Conservation (phyloP, 2,797 vertebrate genomes). For the Falco columbarius region DNA sequence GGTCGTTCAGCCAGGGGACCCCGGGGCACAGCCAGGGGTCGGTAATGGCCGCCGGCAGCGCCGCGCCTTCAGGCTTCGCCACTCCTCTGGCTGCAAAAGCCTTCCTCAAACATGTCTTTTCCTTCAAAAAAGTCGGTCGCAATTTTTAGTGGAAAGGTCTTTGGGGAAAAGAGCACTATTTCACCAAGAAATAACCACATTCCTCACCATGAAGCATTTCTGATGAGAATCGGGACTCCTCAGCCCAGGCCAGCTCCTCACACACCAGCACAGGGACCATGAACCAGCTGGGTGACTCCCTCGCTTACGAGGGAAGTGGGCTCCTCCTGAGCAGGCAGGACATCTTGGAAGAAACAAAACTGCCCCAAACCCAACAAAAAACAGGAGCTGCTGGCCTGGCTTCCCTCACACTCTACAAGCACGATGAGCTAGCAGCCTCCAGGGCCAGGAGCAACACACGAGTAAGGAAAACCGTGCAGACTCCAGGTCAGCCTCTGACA, state of each 20-base stretch:
- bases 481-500: neutral
- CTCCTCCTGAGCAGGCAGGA: rapidly evolving
- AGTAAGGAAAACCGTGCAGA: rapidly evolving
- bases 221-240: rapidly evolving
- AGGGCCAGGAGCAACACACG: rapidly evolving
- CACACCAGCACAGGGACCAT: rapidly evolving
- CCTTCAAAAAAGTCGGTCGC: rapidly evolving
- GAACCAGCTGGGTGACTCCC: too few relatives aligned
- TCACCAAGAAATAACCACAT: neutral
- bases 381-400: neutral
- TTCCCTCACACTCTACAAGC: neutral
- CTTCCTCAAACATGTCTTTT: rapidly evolving
- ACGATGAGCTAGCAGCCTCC: too few relatives aligned
- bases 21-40: neutral
- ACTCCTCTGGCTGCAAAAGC: rapidly evolving
- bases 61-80: rapidly evolving
- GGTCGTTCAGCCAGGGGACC: rapidly evolving
- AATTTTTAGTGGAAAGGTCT: neutral
- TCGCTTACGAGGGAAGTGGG: rapidly evolving
- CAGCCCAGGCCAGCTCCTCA: too few relatives aligned
- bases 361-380: neutral
- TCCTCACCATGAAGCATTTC: neutral
- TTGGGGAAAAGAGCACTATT: neutral
- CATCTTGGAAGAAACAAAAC: neutral
- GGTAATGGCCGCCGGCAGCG: rapidly evolving